Base-by-base conservation (phyloP, 2,888 invertebrate genomes). In the Eristalis tenax region DNA sequence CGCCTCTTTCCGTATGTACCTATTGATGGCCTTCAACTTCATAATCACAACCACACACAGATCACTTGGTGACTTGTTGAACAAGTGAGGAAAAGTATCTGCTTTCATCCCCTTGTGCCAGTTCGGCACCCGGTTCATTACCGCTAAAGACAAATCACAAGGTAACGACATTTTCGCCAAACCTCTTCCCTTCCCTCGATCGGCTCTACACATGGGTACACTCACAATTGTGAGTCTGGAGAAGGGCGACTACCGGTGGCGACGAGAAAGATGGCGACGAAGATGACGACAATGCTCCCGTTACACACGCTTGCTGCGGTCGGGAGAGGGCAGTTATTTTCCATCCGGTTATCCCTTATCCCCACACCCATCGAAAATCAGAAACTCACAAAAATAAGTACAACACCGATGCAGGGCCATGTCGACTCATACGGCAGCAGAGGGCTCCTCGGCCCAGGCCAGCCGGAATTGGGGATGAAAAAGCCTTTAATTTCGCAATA, bases 401-500 rank as follows among this genome's bases (percentile, higher is more conserved):
- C 35, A 11, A 0, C 38, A 28, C 43, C 43, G 56, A 56, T 50
- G 69, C 32, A 35, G 32, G 32, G 69, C 13, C 23, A 50, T n/a
- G 43, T 28, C 18, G 50, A 22, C 69, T 22, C 35, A 23, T 22
- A 18, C 26, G 11, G 15, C 32, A 32, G 15, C 11, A 15, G 15
- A 4, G 15, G 28, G 28, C 22, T 23, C 13, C 18, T 32, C 57
- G 2, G 5, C 22, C 40, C 50, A 11, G 5, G 18, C 11, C 5
- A 11, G 28, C 8, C 8, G 5, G 10, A 22, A 22, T 22, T 26
- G 68, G 43, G 38, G 22, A 68, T 23, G 63, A 64, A 69, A 81
- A 69, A 69, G 68, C 63, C 74, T 64, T 81, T 81, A 81, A 81
- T 81, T 81, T 81, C 57, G 56, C 81, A 66, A 75, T 79, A 79